Base-by-base conservation (phyloP, 2,113 vertebrate species). In the Candoia aspera region DNA sequence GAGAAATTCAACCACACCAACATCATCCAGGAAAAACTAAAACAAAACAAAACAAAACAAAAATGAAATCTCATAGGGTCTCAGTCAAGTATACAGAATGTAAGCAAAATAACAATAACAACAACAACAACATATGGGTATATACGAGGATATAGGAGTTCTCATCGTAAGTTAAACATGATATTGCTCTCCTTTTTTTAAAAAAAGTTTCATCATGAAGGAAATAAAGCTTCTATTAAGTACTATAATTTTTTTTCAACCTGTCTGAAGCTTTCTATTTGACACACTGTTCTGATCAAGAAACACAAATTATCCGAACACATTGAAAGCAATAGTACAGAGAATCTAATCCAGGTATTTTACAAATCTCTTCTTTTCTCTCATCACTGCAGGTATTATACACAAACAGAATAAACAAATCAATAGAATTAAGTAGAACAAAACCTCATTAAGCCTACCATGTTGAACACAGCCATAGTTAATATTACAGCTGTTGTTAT, bases 391-490 rank as follows among this genome's bases (percentile, higher is more conserved):
- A 89, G 2, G 58, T 89, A 29, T 4, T 12, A 93, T 11, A 1
- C 1, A 64, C 85, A 86, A 37, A 83, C 2, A 19, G 4, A 26
- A 54, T 0, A n/a, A 73, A 6, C 19, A n/a, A 33, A 21, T 33
- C 17, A 86, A 26, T 13, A 91, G 15, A 0, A 5, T 0, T 0
- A 58, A 57, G 21, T 26, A 3, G 1, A 2, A 24, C 8, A 37
- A 24, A 33, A 91, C 21, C 53, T 54, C 10, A 86, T 79, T 60
- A 54, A 4, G 87, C 97, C 96, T 98, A 99, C 99, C 99, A 99
- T 99, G 96, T 99, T 99, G 97, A 99, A 99, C 92, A 99, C 97
- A 6, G 99, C 99, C 99, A 99, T 99, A 94, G 97, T 98, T 64
- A 99, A 96, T 94, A 99, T 98, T 95, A 99, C 98, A 95, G 98